Conservation (phyloP, 1,140 invertebrate genomes). For the Lucilia sericata region DNA sequence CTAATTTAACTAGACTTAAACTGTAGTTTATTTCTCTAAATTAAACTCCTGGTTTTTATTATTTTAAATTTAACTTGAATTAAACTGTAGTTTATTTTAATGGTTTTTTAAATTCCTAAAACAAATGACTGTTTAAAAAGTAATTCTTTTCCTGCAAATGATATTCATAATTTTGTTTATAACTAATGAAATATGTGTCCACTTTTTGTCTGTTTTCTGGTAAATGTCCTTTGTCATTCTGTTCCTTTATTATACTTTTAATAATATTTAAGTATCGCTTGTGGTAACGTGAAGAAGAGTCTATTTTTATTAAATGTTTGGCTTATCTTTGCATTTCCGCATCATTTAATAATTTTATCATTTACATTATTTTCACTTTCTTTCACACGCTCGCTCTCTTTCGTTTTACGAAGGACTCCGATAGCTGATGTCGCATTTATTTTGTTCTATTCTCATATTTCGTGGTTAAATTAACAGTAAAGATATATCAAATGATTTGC, state of each 20-base stretch:
- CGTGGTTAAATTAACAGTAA: conserved; percentile 13
- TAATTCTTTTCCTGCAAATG: no score
- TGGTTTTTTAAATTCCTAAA: not conserved
- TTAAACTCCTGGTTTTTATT: not conserved
- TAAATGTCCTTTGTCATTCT: not conserved
- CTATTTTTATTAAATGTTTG: not conserved
- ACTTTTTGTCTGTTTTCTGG: not conserved
- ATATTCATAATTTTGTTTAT: not conserved
- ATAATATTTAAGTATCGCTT: no score
- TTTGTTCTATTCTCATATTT: not conserved
- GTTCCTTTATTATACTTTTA: no score
- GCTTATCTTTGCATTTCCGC: conserved; percentile 8
- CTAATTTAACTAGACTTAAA: no score
- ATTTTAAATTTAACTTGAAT: not conserved
- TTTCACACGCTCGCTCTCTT: not conserved
- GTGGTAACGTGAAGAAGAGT: not conserved
- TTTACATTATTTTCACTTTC: not conserved
- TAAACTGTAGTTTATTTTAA: not conserved
- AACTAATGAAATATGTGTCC: not conserved
- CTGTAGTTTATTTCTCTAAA: no score
- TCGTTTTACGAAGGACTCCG: not conserved
- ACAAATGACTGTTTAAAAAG: no score
- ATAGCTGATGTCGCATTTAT: not conserved
- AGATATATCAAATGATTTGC: not conserved
- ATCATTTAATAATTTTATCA: conserved; percentile 27